phyloP scores from a whole-genome alignment of 2,797 vertebrate species.

The Acanthornis magna region DNA sequence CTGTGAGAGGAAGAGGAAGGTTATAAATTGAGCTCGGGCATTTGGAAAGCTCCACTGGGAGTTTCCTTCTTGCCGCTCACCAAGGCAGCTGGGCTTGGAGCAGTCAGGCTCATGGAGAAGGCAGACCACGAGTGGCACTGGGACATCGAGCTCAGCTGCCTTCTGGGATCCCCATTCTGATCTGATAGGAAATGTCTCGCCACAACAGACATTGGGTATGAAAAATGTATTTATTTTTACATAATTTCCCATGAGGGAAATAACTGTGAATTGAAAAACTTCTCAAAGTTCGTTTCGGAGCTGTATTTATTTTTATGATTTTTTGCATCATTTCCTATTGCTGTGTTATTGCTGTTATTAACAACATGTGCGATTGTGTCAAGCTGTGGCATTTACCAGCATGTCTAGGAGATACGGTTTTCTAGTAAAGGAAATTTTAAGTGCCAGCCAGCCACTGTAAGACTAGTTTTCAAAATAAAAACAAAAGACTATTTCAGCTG shows the following conservation, averaged over 20 bases:
- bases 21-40: neutral
- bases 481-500: neutral
- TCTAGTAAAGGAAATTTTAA: slow-evolving; percentile 11
- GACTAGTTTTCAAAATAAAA: slow-evolving; percentile 11
- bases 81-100: neutral
- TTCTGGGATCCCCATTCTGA: neutral
- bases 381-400: slow-evolving; percentile 5
- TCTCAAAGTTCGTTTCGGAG: neutral
- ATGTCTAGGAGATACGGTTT: neutral
- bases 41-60: neutral
- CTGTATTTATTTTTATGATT: slow-evolving; percentile 51
- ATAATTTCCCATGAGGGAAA: slow-evolving; percentile 27
- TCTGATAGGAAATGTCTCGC: neutral
- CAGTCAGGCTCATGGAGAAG: neutral
- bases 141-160: neutral
- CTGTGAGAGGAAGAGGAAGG: neutral
- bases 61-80: neutral
- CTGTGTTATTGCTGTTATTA: neutral
- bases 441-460: neutral
- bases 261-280: slow-evolving; percentile 17
- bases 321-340: slow-evolving; percentile 36
- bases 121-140: neutral
- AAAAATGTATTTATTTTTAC: slow-evolving; percentile 49
- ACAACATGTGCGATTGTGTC: neutral
- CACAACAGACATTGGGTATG: neutral